Base-by-base conservation (phyloP, 2,888 invertebrate species). In the Antitype chi region DNA sequence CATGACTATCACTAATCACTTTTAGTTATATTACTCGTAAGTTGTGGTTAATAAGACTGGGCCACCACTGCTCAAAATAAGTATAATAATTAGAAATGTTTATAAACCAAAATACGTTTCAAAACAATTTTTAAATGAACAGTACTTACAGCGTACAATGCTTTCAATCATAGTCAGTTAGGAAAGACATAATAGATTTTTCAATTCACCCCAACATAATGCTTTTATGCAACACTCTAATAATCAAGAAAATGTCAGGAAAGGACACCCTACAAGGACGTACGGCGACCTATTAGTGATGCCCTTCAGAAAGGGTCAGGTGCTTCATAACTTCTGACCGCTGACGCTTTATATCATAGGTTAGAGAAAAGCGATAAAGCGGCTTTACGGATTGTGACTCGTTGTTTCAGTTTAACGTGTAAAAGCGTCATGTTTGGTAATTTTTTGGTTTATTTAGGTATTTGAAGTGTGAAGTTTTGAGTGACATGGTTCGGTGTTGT, bases 221-320 rank as follows among this genome's bases (percentile, higher is more conserved):
- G 53, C 32, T 74, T 76, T 43, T 69, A 72, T 49, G 32, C 57
- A 74, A 71, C 57, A 74, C n/a, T 76, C 49, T 60, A 64, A 43
- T 62, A 74, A 74, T 72, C 66, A 63, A 75, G 32, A 64, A 71
- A 81, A 81, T 75, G 57, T 49, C 68, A 64, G 57, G 60, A 53
- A 49, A 69, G 62, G 63, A 72, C 53, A 60, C 28, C 28, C 20
- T 1, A 62, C 66, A 74, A 72, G 78, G 69, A 63, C 69, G 25
- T 20, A 70, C 23, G 59, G 67, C n/a, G 74, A 77, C 85, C 82
- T 69, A 85, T 82, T 68, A 77, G 49, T 59, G 63, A 69, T 71
- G 82, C 57, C 85, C 68, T 85, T 85, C 85, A 71, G n/a, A 76
- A 81, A 77, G 85, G 85, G 85, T 85, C 77, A 85, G 63, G 67